A percentile compares a stretch with the other conserved stretches of the same genome.
Evolutionary conservation across 2,113 vertebrate genomes (phyloP).

Genomic region (Psephotus haematonotus): DNA sequence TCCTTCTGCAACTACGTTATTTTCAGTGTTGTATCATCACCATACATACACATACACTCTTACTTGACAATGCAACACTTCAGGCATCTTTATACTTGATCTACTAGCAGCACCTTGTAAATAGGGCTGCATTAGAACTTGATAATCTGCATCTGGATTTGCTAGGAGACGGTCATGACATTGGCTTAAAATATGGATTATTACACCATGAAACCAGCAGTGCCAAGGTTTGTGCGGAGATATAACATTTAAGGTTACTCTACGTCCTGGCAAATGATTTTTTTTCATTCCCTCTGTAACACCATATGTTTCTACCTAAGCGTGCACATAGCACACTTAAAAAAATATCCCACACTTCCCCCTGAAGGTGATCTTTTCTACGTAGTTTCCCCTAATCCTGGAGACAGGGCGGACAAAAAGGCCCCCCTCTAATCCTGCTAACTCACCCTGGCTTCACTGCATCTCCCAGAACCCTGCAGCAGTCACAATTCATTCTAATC

Average conservation of each 20-base stretch:
- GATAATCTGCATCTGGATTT: neutral
- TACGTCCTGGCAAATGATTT: neutral
- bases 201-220: neutral
- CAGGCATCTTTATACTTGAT: slow-evolving; percentile 46
- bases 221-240: slow-evolving; percentile 34
- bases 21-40: slow-evolving; percentile 4
- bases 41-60: neutral
- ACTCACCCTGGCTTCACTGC: slow-evolving; percentile 70
- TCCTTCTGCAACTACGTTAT: slow-evolving; percentile 4
- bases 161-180: neutral
- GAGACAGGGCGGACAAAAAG: slow-evolving; percentile 33
- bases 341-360: slow-evolving; percentile 1
- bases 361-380: slow-evolving; percentile 46
- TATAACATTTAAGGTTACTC: neutral
- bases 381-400: slow-evolving; percentile 37
- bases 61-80: slow-evolving; percentile 24
- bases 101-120: slow-evolving; percentile 33
- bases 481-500: slow-evolving; percentile 85
- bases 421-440: slow-evolving; percentile 60
- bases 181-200: slow-evolving; percentile 36
- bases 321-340: neutral
- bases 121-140: slow-evolving; percentile 29
- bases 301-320: neutral
- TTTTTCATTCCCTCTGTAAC: neutral
- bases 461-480: slow-evolving; percentile 78